Base-by-base conservation (phyloP, 2,797 vertebrate species). In the Hypotaenidia philippensis region DNA sequence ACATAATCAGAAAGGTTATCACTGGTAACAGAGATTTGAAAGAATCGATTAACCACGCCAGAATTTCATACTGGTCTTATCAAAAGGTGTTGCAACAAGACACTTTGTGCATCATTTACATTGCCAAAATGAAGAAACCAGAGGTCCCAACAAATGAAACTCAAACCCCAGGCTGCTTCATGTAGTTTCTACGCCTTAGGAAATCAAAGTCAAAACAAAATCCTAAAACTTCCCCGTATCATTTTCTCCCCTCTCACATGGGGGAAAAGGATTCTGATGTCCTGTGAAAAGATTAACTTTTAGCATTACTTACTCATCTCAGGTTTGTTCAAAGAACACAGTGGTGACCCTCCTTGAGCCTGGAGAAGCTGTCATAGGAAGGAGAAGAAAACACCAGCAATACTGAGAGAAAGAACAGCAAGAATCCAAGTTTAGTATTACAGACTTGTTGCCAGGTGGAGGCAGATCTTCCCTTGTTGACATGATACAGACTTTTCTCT, bases 401-500 rank as follows among this genome's bases (percentile, higher is more conserved):
- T 22, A 41, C 56, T 44, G 41, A 87, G 79, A 93, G 80, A 93
- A 95, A 88, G 64, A 90, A 38, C 71, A 93, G 71, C 70, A 75
- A 92, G 81, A 86, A 91, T 53, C 38, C 64, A 55, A 92, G 78
- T 77, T 91, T 59, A 95, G 64, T 47, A 31, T 75, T 95, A 83
- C 3, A 0, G 64, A 57, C 41, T 90, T 55, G 75, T 77, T 94
- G 96, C 93, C 96, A 96, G 93, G 83, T 65, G 68, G 70, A 96
- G 91, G 85, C 94, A 95, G 80, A 84, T 70, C 83, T 76, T 90
- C 84, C 47, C 44, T 57, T 32, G 29, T 21, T 95, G 95, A 97
- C 90, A 94, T 13, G 83, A 96, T 77, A 71, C 96, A 96, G 93
- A 70, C 91, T 95, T 90, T 27, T 69, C 87, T 96, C 68, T 94